Base-by-base conservation (phyloP, 2,113 vertebrate species). In the Heterotis niloticus region DNA sequence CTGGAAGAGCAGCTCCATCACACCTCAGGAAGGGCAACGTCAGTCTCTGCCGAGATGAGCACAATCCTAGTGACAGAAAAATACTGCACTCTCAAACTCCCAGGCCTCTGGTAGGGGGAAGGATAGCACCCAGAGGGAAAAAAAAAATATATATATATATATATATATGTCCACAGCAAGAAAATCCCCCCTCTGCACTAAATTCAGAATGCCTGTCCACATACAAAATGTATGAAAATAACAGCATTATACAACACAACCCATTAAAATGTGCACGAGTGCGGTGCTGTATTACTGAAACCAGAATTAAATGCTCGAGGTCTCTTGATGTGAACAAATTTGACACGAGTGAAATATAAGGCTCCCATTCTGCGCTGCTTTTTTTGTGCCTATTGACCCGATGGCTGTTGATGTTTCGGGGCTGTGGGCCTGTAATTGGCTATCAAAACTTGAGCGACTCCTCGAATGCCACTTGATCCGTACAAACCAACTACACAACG, bases 301-400 rank as follows among this genome's bases (percentile, higher is more conserved):
- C 59, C 59, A 64, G 74, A 60, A 75, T 62, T 75, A 75, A 26
- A 56, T 44, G 74, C 74, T 62, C 62, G 54, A 75, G 74, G 62
- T 28, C 56, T 24, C 54, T 75, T 75, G 57, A 60, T 56, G 10
- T 29, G 74, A 62, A 75, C 59, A 64, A 75, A 75, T 64, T 24
- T 75, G 74, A 18, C 57, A 75, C 62, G 14, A 62, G 62, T 75
- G 14, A 75, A 75, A 75, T 34, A 75, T 75, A 60, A 75, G 56
- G 28, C 10, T 44, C 74, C 7, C 10, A 7, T 24, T 10, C 3
- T 23, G 74, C 59, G 56, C 9, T 10, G 11, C 64, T 62, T 62
- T 62, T n/a, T 64, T 57, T 64, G 10, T 62, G 74, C 24, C 14
- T 62, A 57, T 34, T 20, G 59, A 75, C 56, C 28, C 26, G 26